Evolutionary conservation across 2,797 vertebrate genomes (phyloP).

Genomic region (Coluber constrictor): DNA sequence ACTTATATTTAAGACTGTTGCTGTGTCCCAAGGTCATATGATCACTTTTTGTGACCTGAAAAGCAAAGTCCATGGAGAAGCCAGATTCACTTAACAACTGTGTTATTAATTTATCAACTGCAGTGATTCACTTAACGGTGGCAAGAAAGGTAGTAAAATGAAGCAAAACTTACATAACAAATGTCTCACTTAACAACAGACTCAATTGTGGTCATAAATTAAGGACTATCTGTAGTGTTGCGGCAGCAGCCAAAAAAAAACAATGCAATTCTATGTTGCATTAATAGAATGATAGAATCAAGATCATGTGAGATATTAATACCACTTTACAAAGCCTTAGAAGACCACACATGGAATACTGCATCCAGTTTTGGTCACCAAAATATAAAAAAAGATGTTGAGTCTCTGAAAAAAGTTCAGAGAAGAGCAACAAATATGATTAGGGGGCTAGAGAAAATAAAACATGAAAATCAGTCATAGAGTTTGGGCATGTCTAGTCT

Average conservation of each 20-base stretch:
- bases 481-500: background rate
- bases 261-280: background rate
- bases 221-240: too few species aligned
- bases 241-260: background rate
- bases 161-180: too few species aligned
- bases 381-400: background rate
- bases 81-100: too few species aligned
- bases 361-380: background rate
- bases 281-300: background rate
- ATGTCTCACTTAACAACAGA: too few species aligned
- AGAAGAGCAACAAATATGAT: background rate
- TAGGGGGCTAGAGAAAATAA: background rate
- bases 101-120: too few species aligned
- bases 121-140: too few species aligned
- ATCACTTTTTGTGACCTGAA: too few species aligned
- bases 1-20: too few species aligned
- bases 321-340: background rate
- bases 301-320: background rate
- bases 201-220: too few species aligned
- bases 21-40: too few species aligned
- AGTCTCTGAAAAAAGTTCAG: background rate
- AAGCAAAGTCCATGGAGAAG: too few species aligned
- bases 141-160: too few species aligned
- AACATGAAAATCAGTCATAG: background rate
- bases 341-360: background rate